These are phyloP conservation scores for Anthopleura xanthogrammica DNA, from an alignment of 92 coral and sea anemone species.

Conservation along the genomic window DNA sequence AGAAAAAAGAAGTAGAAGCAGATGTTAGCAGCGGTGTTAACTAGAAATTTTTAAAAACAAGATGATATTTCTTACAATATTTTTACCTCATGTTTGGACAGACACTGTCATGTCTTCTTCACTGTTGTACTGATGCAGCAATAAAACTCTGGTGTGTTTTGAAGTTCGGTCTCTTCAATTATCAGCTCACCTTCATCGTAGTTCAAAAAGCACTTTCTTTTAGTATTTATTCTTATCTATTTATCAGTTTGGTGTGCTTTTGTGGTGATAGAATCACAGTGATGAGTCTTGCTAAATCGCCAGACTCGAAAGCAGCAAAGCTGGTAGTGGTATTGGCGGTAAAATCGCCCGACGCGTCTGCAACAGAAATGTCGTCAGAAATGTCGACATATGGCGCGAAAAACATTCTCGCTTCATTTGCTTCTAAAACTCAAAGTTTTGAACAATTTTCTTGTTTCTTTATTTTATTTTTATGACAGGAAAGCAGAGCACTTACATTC, in stretches of 20 bases:
- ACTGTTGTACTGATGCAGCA: too few relatives aligned
- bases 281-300: background rate
- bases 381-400: background rate
- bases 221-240: too few relatives aligned
- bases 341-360: background rate
- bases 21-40: too few relatives aligned
- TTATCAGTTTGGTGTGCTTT: background rate
- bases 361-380: background rate
- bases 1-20: too few relatives aligned
- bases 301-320: background rate
- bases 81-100: too few relatives aligned
- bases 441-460: background rate
- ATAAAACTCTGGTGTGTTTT: too few relatives aligned
- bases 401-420: background rate
- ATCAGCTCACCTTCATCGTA: background rate
- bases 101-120: too few relatives aligned
- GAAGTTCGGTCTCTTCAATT: too few relatives aligned
- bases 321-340: background rate
- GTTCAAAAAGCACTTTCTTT: background rate
- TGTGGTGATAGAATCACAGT: background rate
- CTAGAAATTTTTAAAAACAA: too few relatives aligned
- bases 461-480: slow-evolving; percentile 39
- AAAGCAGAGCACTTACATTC: slow-evolving; percentile 87
- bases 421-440: background rate
- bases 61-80: too few relatives aligned